Evolutionary conservation across 2,797 vertebrate genomes (phyloP).

Genomic region (Triplophysa yarkandensis): DNA sequence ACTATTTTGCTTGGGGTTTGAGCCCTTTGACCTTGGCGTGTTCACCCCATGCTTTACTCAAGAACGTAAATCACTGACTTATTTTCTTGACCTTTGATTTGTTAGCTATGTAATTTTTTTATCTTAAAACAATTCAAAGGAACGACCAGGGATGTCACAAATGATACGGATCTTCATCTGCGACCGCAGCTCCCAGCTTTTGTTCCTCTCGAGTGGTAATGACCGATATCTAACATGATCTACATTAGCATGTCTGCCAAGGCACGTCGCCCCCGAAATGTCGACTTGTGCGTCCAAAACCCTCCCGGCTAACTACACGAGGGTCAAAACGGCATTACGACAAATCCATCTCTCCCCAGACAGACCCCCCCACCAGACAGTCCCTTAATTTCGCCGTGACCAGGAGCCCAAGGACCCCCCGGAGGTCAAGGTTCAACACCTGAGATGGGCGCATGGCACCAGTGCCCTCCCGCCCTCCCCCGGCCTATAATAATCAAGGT

Average conservation of each 20-base stretch:
- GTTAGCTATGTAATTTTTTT: too few species aligned
- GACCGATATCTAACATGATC: conserved; percentile 15
- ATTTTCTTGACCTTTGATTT: neutral
- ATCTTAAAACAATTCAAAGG: neutral
- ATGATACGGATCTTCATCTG: neutral
- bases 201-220: conserved; percentile 22
- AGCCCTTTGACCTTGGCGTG: neutral
- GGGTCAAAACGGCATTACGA: conserved; percentile 45
- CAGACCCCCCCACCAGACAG: conserved; percentile 28
- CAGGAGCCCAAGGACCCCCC: conserved; percentile 33
- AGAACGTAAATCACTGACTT: neutral
- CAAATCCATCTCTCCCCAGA: conserved; percentile 39
- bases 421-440: conserved; percentile 57
- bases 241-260: conserved; percentile 43
- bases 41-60: neutral
- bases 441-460: conserved; percentile 28
- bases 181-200: neutral
- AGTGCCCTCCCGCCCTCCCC: conserved; percentile 28
- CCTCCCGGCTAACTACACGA: conserved; percentile 38
- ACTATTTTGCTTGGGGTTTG: neutral
- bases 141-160: conserved; percentile 3
- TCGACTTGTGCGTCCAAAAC: conserved; percentile 23
- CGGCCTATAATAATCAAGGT: conserved; percentile 48
- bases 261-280: conserved; percentile 16
- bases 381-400: conserved; percentile 12